Conservation (phyloP, 35 echinoderm and acorn worm genomes). For the Ophiothrix spiculata region DNA sequence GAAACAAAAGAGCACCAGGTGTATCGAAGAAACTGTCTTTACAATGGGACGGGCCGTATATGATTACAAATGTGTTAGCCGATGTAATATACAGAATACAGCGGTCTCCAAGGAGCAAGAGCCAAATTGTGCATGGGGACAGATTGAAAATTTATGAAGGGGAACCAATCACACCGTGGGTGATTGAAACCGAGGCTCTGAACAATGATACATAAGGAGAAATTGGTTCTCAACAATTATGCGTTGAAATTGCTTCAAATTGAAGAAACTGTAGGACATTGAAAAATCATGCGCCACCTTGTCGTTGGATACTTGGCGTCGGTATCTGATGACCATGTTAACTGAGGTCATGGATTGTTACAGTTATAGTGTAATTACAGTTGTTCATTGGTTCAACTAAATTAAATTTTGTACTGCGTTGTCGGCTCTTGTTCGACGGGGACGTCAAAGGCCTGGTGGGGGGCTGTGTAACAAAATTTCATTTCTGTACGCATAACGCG, state of each 20-base stretch:
- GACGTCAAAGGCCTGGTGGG: background rate
- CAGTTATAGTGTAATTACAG: no score
- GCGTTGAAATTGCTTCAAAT: no score
- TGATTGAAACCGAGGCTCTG: no score
- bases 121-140: conserved; percentile 40
- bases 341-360: no score
- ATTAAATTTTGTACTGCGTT: background rate
- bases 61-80: conserved; percentile 9
- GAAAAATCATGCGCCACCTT: no score
- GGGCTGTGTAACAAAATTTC: background rate
- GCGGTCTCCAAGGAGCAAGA: conserved; percentile 17
- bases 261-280: no score
- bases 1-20: background rate
- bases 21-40: conserved; percentile 36
- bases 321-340: no score
- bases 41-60: conserved; percentile 47
- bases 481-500: no score
- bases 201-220: no score
- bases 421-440: background rate
- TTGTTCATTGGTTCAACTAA: no score
- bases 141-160: conserved; percentile 29
- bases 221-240: no score
- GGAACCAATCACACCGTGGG: background rate
- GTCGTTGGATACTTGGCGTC: no score
- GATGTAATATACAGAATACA: conserved; percentile 54